Evolutionary conservation across 2,113 vertebrate species (phyloP).

Genomic region (Dendrocopos noguchii): DNA sequence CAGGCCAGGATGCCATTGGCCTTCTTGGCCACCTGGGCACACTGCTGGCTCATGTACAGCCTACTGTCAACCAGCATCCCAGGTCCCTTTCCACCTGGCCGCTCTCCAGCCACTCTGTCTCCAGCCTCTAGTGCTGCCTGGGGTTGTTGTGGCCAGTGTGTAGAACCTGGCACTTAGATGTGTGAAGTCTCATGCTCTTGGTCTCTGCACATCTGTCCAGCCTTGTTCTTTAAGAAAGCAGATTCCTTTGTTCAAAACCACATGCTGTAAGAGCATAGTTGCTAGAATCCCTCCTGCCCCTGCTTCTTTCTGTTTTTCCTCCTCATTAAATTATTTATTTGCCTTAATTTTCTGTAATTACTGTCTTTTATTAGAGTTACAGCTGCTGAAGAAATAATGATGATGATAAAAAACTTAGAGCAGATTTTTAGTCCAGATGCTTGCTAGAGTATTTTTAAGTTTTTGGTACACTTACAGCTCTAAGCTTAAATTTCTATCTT

Average conservation of each 20-base stretch:
- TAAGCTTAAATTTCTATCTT: neutral
- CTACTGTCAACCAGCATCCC: too few species aligned
- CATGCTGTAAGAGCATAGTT: neutral
- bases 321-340: neutral
- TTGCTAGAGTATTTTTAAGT: neutral
- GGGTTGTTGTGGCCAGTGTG: too few species aligned
- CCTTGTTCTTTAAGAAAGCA: neutral
- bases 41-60: too few species aligned
- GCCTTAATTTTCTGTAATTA: neutral
- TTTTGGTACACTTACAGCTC: neutral
- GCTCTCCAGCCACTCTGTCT: too few species aligned
- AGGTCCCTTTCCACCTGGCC: too few species aligned
- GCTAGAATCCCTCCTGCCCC: neutral
- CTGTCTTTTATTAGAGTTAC: neutral
- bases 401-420: neutral
- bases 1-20: too few species aligned
- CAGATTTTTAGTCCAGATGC: neutral
- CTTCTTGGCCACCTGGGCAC: too few species aligned
- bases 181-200: too few species aligned
- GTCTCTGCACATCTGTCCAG: too few species aligned
- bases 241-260: neutral
- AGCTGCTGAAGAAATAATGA: neutral
- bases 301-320: neutral
- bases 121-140: too few species aligned
- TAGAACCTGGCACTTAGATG: too few species aligned